Base-by-base conservation (phyloP, 2,113 vertebrate genomes). In the Turdus rufiventris region DNA sequence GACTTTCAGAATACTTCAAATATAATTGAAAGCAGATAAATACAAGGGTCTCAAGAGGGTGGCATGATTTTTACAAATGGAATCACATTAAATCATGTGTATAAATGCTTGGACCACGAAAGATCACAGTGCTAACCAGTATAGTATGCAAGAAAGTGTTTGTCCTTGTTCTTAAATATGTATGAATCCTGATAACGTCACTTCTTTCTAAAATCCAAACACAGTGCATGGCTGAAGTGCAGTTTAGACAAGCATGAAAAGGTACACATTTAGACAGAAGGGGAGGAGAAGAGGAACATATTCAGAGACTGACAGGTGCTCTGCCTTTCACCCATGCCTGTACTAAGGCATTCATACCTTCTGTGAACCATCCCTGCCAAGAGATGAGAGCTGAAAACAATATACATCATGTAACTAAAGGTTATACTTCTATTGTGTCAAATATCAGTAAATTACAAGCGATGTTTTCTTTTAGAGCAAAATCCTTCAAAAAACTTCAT, bases 21-120 rank as follows among this genome's bases (percentile, higher is more conserved):
- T 89, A 70, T 97, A 97, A 98, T 95, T 79, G 48, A 97, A 98
- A 98, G 94, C 98, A 98, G 98, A 98, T 97, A 97, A 82, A 86
- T 74, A 58, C 75, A 85, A 82, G 79, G 73, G 81, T 96, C 96
- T 96, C 93, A 38, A 93, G 91, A 96, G 94, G 53, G 78, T 89
- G 89, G 85, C 75, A 94, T 84, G 91, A 45, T 91, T 96, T 76
- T 91, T 89, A 96, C 86, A 96, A 96, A 85, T 34, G 65, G 80
- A 68, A 90, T 91, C n/a, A 43, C 43, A 88, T 87, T 93, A 84
- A 94, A 88, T 91, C 91, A 94, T 2, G 0, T 3, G 6, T 71
- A 73, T 38, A 78, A 66, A 87, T n/a, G 53, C 74, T 95, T 91
- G 54, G 73, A 91, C 72, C 47, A 88, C 84, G 61, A 81, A 89